Conservation (phyloP, 2,888 invertebrate species). For the Ditula angustiorana region DNA sequence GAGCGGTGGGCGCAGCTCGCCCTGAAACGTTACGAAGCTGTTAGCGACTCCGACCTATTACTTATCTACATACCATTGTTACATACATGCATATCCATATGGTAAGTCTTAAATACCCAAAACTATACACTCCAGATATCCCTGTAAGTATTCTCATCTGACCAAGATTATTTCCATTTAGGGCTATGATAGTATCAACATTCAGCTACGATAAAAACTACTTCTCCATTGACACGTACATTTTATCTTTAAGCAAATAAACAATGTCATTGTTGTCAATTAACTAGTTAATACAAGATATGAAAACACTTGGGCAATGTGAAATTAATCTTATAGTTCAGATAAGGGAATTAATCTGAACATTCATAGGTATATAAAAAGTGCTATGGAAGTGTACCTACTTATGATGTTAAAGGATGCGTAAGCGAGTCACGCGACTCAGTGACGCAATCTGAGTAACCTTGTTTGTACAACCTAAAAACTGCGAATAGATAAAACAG, state of each 20-base stretch:
- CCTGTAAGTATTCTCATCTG: neutral
- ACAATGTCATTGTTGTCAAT: neutral
- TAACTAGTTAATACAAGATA: neutral
- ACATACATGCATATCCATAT: constrained; percentile 88
- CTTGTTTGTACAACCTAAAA: constrained; percentile 3
- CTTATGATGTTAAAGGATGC: constrained; percentile 1
- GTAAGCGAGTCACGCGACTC: constrained; percentile 23
- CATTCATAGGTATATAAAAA: neutral
- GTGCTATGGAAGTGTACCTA: neutral
- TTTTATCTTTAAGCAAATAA: constrained; percentile 3
- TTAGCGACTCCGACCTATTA: constrained; percentile 89
- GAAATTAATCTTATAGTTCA: neutral
- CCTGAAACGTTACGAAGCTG: constrained; percentile 88
- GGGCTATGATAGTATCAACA: neutral
- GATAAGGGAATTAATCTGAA: neutral
- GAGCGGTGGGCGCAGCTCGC: constrained; percentile 89
- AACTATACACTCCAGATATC: neutral
- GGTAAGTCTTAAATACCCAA: constrained; percentile 65
- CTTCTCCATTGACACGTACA: constrained; percentile 9
- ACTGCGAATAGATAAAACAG: neutral
- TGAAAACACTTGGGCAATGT: neutral
- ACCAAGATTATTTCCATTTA: neutral
- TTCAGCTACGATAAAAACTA: neutral
- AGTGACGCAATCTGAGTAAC: constrained; percentile 16
- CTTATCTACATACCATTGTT: constrained; percentile 89